Evolutionary conservation across 1,140 invertebrate species (phyloP).

Genomic region (Goniozus legneri): DNA sequence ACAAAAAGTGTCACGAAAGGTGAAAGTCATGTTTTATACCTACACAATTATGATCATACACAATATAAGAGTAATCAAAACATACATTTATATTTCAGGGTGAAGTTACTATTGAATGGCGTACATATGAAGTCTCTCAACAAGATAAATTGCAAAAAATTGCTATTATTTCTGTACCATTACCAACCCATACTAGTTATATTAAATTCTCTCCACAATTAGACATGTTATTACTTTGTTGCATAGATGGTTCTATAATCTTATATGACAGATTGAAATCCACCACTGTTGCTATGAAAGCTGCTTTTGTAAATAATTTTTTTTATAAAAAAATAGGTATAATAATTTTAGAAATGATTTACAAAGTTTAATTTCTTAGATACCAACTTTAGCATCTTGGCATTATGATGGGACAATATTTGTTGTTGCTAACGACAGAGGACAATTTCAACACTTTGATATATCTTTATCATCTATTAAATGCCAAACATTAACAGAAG

Average conservation of each 20-base stretch:
- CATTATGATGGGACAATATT: conserved; percentile 68
- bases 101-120: conserved; percentile 72
- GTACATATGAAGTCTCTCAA: conserved; percentile 67
- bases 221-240: conserved; percentile 70
- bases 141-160: conserved; percentile 65
- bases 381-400: conserved; percentile 70
- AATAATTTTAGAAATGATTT: conserved; percentile 4
- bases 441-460: conserved; percentile 77
- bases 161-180: conserved; percentile 64
- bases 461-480: conserved; percentile 65
- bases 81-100: conserved; percentile 48
- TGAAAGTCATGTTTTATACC: conserved; percentile 22
- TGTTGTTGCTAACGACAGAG: conserved; percentile 66
- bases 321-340: conserved; percentile 17
- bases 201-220: conserved; percentile 66
- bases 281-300: conserved; percentile 62
- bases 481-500: conserved; percentile 67
- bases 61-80: too few species aligned
- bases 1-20: conserved; percentile 71
- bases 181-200: conserved; percentile 70
- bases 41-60: too few species aligned
- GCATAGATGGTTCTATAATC: conserved; percentile 74
- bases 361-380: conserved; percentile 46
- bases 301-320: conserved; percentile 66
- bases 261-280: conserved; percentile 65